Evolutionary conservation across 2,113 vertebrate species (phyloP).

Genomic region (Gambusia affinis): DNA sequence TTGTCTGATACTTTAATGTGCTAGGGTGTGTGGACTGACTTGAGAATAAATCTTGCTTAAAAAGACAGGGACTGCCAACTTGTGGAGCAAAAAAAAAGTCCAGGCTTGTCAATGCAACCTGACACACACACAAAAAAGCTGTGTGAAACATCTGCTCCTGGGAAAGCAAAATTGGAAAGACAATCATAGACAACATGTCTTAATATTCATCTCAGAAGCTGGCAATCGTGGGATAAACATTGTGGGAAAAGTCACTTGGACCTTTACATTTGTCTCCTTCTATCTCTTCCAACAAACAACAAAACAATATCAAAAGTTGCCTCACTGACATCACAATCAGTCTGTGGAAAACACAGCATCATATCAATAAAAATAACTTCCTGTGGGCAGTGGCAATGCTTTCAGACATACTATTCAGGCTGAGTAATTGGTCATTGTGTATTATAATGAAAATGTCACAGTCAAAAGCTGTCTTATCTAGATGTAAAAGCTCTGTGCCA

Average conservation of each 20-base stretch:
- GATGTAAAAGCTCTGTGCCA: constrained; percentile 40
- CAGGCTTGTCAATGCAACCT: constrained; percentile 46
- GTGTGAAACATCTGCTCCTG: constrained; percentile 74
- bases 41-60: constrained; percentile 25
- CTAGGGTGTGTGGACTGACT: constrained; percentile 16
- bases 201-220: constrained; percentile 41
- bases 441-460: constrained; percentile 31
- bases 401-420: constrained; percentile 29
- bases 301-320: background rate
- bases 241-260: constrained; percentile 56
- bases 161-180: constrained; percentile 67
- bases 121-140: constrained; percentile 44
- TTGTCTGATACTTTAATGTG: constrained; percentile 9
- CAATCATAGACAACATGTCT: constrained; percentile 59
- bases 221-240: constrained; percentile 41
- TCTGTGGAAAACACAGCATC: background rate
- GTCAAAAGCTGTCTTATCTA: constrained; percentile 49
- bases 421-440: constrained; percentile 32
- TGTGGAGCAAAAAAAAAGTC: constrained; percentile 16
- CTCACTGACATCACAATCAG: background rate
- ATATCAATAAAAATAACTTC: constrained; percentile 31
- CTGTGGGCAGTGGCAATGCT: constrained; percentile 15
- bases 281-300: background rate
- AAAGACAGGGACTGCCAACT: background rate
- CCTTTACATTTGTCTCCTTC: constrained; percentile 27